A percentile compares a stretch with the other conserved stretches of the same genome.
phyloP scores from a whole-genome alignment of 2,888 invertebrate species.

The Hirtodrosophila trivittata region DNA sequence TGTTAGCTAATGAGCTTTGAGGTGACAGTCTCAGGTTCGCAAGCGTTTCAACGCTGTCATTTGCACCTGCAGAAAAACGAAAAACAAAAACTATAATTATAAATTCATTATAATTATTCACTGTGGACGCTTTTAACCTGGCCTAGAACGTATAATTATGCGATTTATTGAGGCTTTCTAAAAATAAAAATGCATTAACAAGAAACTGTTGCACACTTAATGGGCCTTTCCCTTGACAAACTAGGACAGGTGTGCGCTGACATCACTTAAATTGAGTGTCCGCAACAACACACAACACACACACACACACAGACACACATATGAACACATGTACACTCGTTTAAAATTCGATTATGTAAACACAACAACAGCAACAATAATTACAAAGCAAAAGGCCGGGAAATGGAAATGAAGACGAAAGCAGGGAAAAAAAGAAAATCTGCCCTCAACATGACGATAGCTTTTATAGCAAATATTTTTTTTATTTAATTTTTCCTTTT shows the following conservation, averaged over 20 bases:
- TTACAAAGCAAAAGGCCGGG: conserved; percentile 49
- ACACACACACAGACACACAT: conserved; percentile 10
- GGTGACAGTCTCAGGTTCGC: too few species aligned
- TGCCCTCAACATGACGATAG: conserved; percentile 49
- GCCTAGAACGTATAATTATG: too few species aligned
- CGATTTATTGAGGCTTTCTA: too few species aligned
- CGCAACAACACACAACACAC: too few species aligned
- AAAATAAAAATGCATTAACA: too few species aligned
- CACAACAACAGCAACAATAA: conserved; percentile 46
- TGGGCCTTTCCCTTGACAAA: conserved; percentile 42
- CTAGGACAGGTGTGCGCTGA: conserved; percentile 49
- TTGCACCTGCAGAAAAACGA: too few species aligned
- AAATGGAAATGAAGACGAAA: conserved; percentile 4
- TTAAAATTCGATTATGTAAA: conserved; percentile 72
- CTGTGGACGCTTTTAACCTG: too few species aligned
- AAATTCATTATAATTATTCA: too few species aligned
- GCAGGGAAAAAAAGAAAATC: conserved; percentile 34
- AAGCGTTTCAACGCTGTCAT: too few species aligned
- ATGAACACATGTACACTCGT: conserved; percentile 21
- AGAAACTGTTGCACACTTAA: conserved; percentile 30
- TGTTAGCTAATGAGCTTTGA: too few species aligned
- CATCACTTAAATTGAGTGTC: conserved; percentile 59
- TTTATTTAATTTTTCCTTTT: conserved; percentile 34
- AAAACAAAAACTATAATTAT: too few species aligned
- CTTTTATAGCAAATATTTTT: conserved; percentile 47